phyloP scores from a whole-genome alignment of 2,888 invertebrate genomes.

The Aethes cnicana region DNA sequence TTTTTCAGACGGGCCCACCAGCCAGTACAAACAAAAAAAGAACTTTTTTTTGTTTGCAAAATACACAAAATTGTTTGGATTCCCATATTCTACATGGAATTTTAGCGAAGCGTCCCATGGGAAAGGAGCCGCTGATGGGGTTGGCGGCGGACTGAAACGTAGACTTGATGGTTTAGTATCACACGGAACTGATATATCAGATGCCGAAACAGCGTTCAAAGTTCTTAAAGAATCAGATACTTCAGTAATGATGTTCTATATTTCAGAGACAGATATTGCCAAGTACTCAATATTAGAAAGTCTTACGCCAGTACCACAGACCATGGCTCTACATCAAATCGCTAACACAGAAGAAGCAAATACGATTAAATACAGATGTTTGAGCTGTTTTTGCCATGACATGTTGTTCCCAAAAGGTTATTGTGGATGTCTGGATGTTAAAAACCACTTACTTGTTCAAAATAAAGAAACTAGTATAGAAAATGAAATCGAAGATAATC shows the following conservation, averaged over 20 bases:
- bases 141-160: constrained; percentile 36
- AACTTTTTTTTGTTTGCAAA: constrained; percentile 32
- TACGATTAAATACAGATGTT: no score
- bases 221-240: background rate
- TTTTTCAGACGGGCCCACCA: constrained; percentile 34
- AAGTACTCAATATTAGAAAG: no score
- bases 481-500: no score
- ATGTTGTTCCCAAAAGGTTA: no score
- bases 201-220: constrained; percentile 34
- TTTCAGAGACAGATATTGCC: no score
- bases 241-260: background rate
- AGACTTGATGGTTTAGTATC: constrained; percentile 34
- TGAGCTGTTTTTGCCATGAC: no score
- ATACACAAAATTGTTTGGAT: constrained; percentile 30
- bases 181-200: constrained; percentile 34
- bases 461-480: no score
- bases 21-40: constrained; percentile 32
- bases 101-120: constrained; percentile 38
- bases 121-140: constrained; percentile 39
- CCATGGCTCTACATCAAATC: no score
- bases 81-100: constrained; percentile 32
- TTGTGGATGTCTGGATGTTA: no score
- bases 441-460: no score
- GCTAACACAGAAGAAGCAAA: no score
- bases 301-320: no score